Evolutionary conservation across 2,888 invertebrate species (phyloP).

Genomic region (Tanytarsus gracilentus): DNA sequence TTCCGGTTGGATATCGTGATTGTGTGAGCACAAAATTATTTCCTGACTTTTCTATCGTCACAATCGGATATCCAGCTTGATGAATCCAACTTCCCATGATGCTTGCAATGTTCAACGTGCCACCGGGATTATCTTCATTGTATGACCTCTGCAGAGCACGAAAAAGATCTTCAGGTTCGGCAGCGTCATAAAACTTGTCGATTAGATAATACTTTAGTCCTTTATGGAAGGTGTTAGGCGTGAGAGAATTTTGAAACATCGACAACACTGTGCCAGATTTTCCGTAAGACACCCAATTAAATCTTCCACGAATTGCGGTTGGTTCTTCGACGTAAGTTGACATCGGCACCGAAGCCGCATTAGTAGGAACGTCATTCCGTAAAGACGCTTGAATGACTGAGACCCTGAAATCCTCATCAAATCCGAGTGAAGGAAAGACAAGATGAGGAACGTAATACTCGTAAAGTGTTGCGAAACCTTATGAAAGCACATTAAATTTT

Average conservation of each 20-base stretch:
- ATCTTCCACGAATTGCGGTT: slow-evolving; percentile 45
- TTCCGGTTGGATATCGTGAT: neutral
- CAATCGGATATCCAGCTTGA: slow-evolving; percentile 20
- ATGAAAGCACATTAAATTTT: too few species aligned
- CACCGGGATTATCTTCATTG: neutral
- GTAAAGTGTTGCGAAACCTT: slow-evolving; percentile 58
- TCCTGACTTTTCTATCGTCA: slow-evolving; percentile 31
- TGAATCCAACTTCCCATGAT: neutral
- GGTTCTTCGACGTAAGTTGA: slow-evolving; percentile 47
- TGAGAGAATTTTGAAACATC: neutral
- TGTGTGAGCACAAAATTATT: neutral
- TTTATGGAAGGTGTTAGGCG: neutral
- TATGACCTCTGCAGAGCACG: neutral
- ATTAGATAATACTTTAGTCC: neutral
- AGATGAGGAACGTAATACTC: slow-evolving; percentile 53
- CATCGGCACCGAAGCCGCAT: slow-evolving; percentile 47
- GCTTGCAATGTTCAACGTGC: neutral
- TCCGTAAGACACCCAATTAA: slow-evolving; percentile 53
- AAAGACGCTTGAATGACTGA: slow-evolving; percentile 43
- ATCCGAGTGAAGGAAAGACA: slow-evolving; percentile 42
- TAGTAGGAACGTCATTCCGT: slow-evolving; percentile 43
- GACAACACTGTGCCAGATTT: slow-evolving; percentile 46
- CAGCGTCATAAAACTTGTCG: neutral
- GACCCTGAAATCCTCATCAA: slow-evolving; percentile 49
- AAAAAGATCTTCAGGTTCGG: neutral